Conservation (phyloP, 2,113 vertebrate species). For the Hemiprocne comata region DNA sequence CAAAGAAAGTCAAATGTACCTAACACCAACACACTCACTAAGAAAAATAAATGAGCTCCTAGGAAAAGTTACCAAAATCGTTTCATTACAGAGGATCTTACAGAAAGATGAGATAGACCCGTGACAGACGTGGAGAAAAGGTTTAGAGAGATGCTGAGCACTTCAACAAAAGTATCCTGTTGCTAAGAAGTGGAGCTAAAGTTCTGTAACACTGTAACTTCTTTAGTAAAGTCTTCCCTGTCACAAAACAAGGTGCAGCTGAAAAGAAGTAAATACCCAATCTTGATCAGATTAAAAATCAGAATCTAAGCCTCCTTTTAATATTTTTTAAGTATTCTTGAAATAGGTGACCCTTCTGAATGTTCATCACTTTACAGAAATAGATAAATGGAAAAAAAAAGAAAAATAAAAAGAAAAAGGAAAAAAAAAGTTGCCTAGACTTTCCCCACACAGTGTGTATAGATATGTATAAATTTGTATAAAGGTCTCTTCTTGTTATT, state of each 20-base stretch:
- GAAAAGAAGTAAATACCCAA: not conserved
- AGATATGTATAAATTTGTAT: not conserved
- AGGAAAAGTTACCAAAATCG: not conserved
- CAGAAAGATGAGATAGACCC: not conserved
- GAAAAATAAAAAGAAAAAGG: not conserved
- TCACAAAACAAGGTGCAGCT: not conserved
- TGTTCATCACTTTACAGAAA: not conserved
- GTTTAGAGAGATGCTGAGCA: not conserved
- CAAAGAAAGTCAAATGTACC: slow-evolving; percentile 19
- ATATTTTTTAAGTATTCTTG: not conserved
- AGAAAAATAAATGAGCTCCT: slow-evolving; percentile 44
- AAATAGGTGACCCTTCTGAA: not conserved
- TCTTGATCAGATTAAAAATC: not conserved
- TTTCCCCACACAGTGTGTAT: not conserved
- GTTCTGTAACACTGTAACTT: not conserved
- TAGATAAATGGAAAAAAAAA: not conserved
- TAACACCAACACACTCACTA: not conserved
- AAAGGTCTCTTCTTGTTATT: not conserved
- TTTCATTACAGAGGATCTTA: not conserved
- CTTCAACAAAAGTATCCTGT: not conserved
- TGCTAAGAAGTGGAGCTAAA: not conserved
- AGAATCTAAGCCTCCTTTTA: not conserved
- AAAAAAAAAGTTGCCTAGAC: not conserved
- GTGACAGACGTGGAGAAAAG: not conserved
- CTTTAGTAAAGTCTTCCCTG: not conserved